Evolutionary conservation across 2,797 vertebrate species (phyloP).

Genomic region (Semaprochilodus insignis): DNA sequence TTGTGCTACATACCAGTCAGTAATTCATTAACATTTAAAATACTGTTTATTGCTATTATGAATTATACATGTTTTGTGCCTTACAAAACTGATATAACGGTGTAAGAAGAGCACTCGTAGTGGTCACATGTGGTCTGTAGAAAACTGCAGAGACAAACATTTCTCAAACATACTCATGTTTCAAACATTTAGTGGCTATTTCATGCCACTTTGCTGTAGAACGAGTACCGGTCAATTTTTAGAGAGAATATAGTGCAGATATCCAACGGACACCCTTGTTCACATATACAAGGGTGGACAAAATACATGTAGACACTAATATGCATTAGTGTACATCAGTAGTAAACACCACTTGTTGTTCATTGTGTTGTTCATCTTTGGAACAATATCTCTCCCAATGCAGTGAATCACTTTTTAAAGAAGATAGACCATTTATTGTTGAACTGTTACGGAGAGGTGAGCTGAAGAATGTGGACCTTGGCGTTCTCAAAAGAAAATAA

Average conservation of each 20-base stretch:
- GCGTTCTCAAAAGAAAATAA: neutral
- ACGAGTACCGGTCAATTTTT: neutral
- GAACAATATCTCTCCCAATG: too few species aligned
- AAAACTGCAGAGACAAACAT: neutral
- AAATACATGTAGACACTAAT: neutral
- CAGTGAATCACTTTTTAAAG: neutral
- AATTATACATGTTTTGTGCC: neutral
- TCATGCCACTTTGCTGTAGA: neutral
- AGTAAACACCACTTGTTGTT: neutral
- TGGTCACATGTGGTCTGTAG: neutral
- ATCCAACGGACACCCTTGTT: neutral
- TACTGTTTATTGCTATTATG: conserved; percentile 22
- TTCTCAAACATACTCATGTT: neutral
- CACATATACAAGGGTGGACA: conserved; percentile 3
- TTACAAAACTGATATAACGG: conserved; percentile 19
- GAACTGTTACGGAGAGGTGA: neutral
- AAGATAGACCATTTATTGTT: neutral
- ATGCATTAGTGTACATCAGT: neutral
- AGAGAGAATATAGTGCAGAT: neutral
- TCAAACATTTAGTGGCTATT: neutral
- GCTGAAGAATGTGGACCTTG: neutral
- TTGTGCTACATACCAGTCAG: neutral
- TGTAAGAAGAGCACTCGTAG: neutral
- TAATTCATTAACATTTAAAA: conserved; percentile 2
- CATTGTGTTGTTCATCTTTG: neutral